A percentile compares a stretch with the other conserved stretches of the same genome.
phyloP scores from a whole-genome alignment of 1,140 invertebrate species.

The Anastrepha ludens region DNA sequence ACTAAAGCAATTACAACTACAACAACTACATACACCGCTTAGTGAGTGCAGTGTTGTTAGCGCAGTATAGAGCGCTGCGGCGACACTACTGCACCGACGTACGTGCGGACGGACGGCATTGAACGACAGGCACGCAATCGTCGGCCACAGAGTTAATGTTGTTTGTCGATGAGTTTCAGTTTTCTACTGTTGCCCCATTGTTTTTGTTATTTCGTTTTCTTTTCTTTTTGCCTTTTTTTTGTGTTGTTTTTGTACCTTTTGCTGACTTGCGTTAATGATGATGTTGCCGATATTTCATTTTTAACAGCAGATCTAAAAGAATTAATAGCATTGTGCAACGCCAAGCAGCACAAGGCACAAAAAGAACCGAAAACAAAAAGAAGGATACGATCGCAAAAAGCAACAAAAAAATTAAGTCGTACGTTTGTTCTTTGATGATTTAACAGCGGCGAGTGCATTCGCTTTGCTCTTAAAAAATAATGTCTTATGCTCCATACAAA shows the following conservation, averaged over 20 bases:
- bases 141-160: slow-evolving; percentile 47
- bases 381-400: not conserved
- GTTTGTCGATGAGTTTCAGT: slow-evolving; percentile 46
- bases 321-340: slow-evolving; percentile 47
- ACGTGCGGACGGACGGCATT: not conserved
- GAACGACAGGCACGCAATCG: not conserved
- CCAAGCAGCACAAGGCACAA: not conserved
- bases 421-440: slow-evolving; percentile 6
- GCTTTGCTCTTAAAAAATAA: not conserved
- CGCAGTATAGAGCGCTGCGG: not conserved
- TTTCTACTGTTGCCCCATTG: not conserved
- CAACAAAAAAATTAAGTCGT: not conserved
- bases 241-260: not conserved
- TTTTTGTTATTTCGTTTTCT: not conserved
- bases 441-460: not conserved
- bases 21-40: not conserved
- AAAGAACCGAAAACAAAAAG: not conserved
- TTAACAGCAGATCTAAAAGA: slow-evolving; percentile 38
- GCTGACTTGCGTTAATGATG: slow-evolving; percentile 32
- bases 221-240: not conserved
- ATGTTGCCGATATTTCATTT: slow-evolving; percentile 51
- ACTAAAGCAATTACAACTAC: not conserved
- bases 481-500: not conserved
- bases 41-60: not conserved
- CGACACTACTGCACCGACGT: not conserved